A percentile compares a stretch with the other conserved stretches of the same genome.
phyloP scores from a whole-genome alignment of 2,113 vertebrate species.

The Cyprinodon brontotheroides region DNA sequence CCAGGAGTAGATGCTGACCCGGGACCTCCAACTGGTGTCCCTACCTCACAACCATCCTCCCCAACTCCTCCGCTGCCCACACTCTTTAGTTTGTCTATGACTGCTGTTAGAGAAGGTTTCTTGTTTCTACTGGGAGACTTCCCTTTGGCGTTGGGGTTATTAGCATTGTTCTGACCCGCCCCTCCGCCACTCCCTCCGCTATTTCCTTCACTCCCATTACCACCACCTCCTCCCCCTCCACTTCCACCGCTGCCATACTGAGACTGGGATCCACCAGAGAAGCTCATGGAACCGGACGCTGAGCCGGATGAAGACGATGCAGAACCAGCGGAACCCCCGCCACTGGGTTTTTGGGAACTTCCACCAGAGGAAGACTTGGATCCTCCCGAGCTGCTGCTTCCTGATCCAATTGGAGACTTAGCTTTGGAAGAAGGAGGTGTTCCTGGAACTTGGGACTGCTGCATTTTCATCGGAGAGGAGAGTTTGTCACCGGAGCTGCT shows the following conservation, averaged over 20 bases:
- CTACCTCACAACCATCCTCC: constrained; percentile 90
- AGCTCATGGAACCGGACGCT: constrained; percentile 80
- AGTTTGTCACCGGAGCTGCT: constrained; percentile 90
- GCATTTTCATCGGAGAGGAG: constrained; percentile 94
- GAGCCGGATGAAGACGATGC: constrained; percentile 81
- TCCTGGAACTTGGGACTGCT: constrained; percentile 87
- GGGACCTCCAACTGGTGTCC: constrained; percentile 68
- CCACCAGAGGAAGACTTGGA: constrained; percentile 90
- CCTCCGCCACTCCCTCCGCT: constrained; percentile 81
- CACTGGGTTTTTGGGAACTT: constrained; percentile 87
- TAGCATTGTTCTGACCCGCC: constrained; percentile 83
- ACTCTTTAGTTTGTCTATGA: constrained; percentile 98
- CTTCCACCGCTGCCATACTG: constrained; percentile 87
- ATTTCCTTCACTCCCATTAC: constrained; percentile 84
- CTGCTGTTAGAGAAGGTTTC: constrained; percentile 95
- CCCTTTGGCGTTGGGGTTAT: constrained; percentile 90
- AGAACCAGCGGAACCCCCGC: constrained; percentile 72
- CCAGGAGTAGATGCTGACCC: constrained; percentile 84
- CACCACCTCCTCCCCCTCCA: constrained; percentile 79
- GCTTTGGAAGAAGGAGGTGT: constrained; percentile 96
- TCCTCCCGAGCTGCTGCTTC: constrained; percentile 86
- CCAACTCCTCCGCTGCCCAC: constrained; percentile 90
- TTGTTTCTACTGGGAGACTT: constrained; percentile 98
- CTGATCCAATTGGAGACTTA: constrained; percentile 95
- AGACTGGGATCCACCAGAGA: constrained; percentile 84